phyloP scores from a whole-genome alignment of 2,113 vertebrate genomes.

The Salvelinus fontinalis region DNA sequence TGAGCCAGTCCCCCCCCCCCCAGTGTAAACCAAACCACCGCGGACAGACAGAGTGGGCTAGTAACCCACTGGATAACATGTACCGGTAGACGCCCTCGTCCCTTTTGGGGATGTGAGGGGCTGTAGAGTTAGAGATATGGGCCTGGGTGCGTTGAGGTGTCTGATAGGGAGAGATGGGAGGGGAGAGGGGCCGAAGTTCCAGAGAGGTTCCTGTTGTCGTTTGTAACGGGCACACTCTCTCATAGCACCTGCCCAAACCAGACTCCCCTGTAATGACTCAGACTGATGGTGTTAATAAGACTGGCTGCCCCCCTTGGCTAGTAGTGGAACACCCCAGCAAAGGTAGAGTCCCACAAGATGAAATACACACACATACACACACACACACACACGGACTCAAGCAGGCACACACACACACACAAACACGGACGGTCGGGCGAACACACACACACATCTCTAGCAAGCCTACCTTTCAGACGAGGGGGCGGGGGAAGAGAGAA shows the following conservation, averaged over 20 bases:
- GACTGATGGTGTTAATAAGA: constrained; percentile 97
- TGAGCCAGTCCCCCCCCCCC: constrained; percentile 80
- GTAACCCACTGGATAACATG: constrained; percentile 95
- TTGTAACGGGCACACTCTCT: constrained; percentile 89
- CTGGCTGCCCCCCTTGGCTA: constrained; percentile 87
- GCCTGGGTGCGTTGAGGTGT: not conserved
- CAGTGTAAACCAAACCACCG: constrained; percentile 84
- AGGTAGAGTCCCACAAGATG: constrained; percentile 62
- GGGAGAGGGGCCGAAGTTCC: constrained; percentile 29
- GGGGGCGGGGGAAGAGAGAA: constrained; percentile 40
- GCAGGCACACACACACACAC: not conserved
- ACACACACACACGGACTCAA: constrained; percentile 58
- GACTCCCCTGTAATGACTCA: constrained; percentile 96
- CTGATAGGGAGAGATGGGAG: constrained; percentile 51
- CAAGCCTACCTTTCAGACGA: constrained; percentile 19
- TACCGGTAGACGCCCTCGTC: constrained; percentile 87
- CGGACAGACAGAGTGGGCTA: constrained; percentile 76
- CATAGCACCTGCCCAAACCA: constrained; percentile 87
- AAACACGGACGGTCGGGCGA: not conserved
- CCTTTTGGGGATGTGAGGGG: constrained; percentile 91
- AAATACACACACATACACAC: not conserved
- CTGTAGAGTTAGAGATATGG: not conserved
- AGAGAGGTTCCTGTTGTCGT: constrained; percentile 80
- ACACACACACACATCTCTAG: constrained; percentile 9
- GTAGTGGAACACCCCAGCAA: constrained; percentile 72